Evolutionary conservation across 2,113 vertebrate genomes (phyloP), one percentile per base, ranked within the genome.

Genomic region (Microtus pennsylvanicus): DNA sequence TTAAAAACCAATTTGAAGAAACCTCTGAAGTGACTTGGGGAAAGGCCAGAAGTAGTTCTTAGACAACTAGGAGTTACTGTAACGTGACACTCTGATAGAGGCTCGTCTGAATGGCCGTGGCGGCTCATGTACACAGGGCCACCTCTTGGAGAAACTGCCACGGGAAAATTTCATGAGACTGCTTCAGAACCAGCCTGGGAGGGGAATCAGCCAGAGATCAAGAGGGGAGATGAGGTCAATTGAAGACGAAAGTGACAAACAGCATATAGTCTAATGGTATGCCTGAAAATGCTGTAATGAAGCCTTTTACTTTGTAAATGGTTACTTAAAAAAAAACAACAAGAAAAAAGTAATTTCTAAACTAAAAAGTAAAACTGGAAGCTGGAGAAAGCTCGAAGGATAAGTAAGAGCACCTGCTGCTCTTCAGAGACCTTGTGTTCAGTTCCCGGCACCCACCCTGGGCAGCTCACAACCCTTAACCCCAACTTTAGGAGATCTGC

Each of bases 31-130:
- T 92, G 33, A 88, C 82, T 78, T 94, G 16, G 61, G 87, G 94
- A 42, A 96, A 97, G 55, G 87, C 42, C 50, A 87, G 58, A 95
- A 92, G 28, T 91, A 33, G 55, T 85, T 30, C 22, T 95, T 75
- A 96, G 87, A 63, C 63, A 91, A 88, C 13, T 52, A 93, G 70
- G 26, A 93, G n/a, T 83, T 83, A 67, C 13, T 95, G 12, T 90
- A 90, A 72, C 30, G 22, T 85, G 47, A 90, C 55, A 85, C 47
- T 74, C 28, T 70, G 45, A 76, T 82, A 58, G 83, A 85, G 42
- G 75, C 4, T 91, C 67, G 17, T 87, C 33, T 91, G 80, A 50
- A 11, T 35, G 47, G 35, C 0, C 52, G 45, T 70, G 9, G 13
- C 45, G 21, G 50, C 14, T 13, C 47, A 26, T 55, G n/a, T 61